Conservation (phyloP, 2,113 vertebrate genomes). For the Agapornis roseicollis region DNA sequence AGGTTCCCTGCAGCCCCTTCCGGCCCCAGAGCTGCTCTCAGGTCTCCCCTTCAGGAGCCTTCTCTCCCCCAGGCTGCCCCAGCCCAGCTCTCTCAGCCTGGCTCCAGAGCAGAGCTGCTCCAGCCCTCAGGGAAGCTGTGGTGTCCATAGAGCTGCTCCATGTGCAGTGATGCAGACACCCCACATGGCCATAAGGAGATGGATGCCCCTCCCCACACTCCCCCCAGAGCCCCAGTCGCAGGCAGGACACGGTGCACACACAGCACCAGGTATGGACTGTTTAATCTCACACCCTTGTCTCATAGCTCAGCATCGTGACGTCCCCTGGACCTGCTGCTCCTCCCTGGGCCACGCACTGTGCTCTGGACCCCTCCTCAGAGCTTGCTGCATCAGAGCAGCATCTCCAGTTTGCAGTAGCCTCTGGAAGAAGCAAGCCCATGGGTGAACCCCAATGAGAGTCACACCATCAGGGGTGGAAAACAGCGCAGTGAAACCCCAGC, state of each 20-base stretch:
- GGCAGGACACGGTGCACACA: background rate
- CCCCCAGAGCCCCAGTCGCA: background rate
- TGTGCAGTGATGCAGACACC: fast-evolving
- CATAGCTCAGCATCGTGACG: background rate
- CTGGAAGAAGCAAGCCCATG: background rate
- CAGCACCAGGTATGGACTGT: background rate
- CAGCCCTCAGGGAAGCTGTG: background rate
- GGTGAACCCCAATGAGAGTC: background rate
- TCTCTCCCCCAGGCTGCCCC: background rate
- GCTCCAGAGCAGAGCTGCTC: background rate
- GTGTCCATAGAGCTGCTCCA: background rate
- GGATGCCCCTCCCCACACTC: background rate
- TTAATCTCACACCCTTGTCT: background rate
- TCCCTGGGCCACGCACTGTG: fast-evolving
- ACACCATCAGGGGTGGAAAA: background rate
- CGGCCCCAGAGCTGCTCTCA: too few relatives aligned
- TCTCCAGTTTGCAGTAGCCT: background rate
- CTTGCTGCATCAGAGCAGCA: background rate
- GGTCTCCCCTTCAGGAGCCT: background rate
- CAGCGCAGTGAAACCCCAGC: fast-evolving
- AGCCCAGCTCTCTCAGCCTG: background rate
- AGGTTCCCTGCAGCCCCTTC: too few relatives aligned
- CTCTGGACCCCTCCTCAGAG: background rate
- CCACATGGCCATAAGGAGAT: fast-evolving
- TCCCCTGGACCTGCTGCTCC: background rate